Evolutionary conservation across 2,797 vertebrate genomes (phyloP).

Genomic region (Gymnocypris eckloni): DNA sequence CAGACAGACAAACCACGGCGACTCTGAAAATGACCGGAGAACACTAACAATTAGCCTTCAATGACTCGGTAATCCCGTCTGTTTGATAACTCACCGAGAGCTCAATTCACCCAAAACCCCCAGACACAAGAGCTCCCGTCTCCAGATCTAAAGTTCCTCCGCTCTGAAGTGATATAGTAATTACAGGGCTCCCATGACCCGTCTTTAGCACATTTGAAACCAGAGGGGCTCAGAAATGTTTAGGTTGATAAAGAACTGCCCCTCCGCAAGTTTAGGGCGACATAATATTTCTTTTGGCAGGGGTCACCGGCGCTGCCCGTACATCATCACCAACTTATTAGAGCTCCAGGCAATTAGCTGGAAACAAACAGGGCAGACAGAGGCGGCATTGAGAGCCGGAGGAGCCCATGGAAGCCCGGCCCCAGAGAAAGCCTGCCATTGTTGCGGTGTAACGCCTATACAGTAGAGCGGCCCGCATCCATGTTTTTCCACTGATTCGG

Average conservation of each 20-base stretch:
- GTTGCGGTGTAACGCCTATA: slow-evolving; percentile 88
- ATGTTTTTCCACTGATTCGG: slow-evolving; percentile 90
- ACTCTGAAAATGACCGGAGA: slow-evolving; percentile 2
- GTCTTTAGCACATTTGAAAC: slow-evolving; percentile 79
- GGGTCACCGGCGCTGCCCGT: slow-evolving; percentile 86
- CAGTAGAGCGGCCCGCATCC: slow-evolving; percentile 80
- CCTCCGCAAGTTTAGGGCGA: slow-evolving; percentile 77
- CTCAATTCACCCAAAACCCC: slow-evolving; percentile 8
- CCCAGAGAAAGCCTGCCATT: slow-evolving; percentile 92
- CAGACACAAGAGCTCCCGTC: slow-evolving; percentile 39
- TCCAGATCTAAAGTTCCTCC: slow-evolving; percentile 62
- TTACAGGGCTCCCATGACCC: slow-evolving; percentile 78
- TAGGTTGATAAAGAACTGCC: slow-evolving; percentile 77
- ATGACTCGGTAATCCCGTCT: slow-evolving; percentile 24
- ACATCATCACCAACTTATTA: slow-evolving; percentile 99
- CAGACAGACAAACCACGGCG: background rate
- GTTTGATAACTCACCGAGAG: slow-evolving; percentile 18
- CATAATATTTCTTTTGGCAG: slow-evolving; percentile 92
- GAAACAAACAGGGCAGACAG: slow-evolving; percentile 98
- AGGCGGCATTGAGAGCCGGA: slow-evolving; percentile 82
- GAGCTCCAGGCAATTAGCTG: slow-evolving; percentile 96
- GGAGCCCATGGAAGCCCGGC: slow-evolving; percentile 77
- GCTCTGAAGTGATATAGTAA: slow-evolving; percentile 75
- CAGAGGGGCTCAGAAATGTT: slow-evolving; percentile 72
- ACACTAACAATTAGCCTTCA: slow-evolving; percentile 43